Evolutionary conservation across 2,797 vertebrate genomes (phyloP), one percentile per base, ranked within the genome.

Genomic region (Numenius phaeopus): DNA sequence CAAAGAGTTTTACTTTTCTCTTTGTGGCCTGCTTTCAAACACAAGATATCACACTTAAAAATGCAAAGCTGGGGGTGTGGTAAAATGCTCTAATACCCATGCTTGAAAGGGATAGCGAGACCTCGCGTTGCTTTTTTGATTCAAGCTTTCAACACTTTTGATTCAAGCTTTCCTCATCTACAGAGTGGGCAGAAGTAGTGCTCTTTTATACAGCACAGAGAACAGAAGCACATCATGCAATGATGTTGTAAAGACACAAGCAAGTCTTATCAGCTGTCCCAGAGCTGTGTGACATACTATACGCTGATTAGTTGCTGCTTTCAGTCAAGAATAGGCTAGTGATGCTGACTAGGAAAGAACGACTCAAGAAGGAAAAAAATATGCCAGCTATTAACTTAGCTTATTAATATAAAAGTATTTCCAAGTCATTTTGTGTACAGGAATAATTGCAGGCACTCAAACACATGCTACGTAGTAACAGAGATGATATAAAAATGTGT

Each of bases 391-490:
- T 44, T 49, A 46, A 72, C 40, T 78, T 84, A 47, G 30, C 34
- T 71, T 61, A 54, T 73, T 83, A 59, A 27, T 10, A 57, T 1
- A 69, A 9, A 72, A 86, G 4, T 27, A 29, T 65, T 82, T 90
- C 54, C 17, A 58, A 66, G 73, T 49, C 6, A 20, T 59, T 78
- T 52, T 78, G 23, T 32, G 16, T 30, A 40, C 67, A 70, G 27
- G 24, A 75, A 6, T 59, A 71, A 67, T 7, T 50, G 49, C 47
- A 84, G n/a, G 34, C 29, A 37, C 24, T 81, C 44, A 47, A 87
- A 54, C 3, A 22, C 9, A 6, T n/a, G 32, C 34, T 81, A 69
- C 0, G 0, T 8, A 44, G 57, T 14, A 49, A 34, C 40, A 61
- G 4, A 61, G 30, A 19, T 30, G 24, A 37, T 22, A 66, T 9